phyloP scores from a whole-genome alignment of 2,797 vertebrate species.

The Melopsittacus undulatus region DNA sequence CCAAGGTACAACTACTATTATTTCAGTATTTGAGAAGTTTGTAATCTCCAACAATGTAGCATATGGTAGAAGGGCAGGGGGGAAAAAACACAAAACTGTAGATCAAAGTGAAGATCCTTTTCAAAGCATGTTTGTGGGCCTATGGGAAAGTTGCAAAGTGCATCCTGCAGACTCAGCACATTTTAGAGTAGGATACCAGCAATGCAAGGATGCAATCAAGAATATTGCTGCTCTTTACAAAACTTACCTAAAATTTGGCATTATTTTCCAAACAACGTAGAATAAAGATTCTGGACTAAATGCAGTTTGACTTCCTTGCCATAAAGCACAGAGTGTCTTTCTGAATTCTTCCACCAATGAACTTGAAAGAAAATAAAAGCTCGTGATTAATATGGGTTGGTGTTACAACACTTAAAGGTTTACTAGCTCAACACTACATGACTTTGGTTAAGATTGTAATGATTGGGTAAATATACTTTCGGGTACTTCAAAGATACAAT shows the following conservation, averaged over 20 bases:
- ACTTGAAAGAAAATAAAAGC: conserved; percentile 72
- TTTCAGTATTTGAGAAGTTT: neutral
- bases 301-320: conserved; percentile 95
- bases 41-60: neutral
- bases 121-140: neutral
- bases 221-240: neutral
- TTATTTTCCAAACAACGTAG: conserved; percentile 99
- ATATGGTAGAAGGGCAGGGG: neutral
- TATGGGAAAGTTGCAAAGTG: neutral
- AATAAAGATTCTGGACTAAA: conserved; percentile 98
- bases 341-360: conserved; percentile 98
- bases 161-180: neutral
- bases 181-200: neutral
- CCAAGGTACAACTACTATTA: neutral
- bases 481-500: neutral
- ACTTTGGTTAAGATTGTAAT: neutral
- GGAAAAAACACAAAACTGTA: neutral
- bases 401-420: neutral
- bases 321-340: conserved; percentile 96
- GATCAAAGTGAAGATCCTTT: neutral
- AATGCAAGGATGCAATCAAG: neutral
- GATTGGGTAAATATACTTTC: neutral
- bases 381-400: neutral
- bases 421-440: neutral
- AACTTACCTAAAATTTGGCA: conserved; percentile 97